These are phyloP conservation scores for Paracentrotus lividus DNA, from an alignment of 53 echinoderm and acorn worm genomes.

Conservation along the genomic window DNA sequence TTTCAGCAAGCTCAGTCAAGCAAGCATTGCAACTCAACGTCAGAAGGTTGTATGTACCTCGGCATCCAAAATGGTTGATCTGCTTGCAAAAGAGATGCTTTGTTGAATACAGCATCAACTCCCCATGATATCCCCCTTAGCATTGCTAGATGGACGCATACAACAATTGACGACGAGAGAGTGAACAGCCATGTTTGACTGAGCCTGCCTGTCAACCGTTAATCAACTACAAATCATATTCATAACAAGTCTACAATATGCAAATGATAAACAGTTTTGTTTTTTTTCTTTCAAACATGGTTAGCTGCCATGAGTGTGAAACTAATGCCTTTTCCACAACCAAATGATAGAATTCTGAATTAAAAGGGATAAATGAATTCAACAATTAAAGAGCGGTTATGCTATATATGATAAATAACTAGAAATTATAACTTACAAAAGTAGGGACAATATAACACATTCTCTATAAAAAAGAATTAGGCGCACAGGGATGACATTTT, in stretches of 20 bases:
- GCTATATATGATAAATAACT: conserved; percentile 42
- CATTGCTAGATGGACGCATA: no score
- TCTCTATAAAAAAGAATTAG: conserved; percentile 18
- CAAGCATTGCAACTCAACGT: not conserved
- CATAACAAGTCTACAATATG: conserved; percentile 54
- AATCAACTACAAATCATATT: conserved; percentile 58
- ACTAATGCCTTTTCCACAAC: conserved; percentile 62
- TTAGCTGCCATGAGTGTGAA: conserved; percentile 52
- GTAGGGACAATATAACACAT: not conserved
- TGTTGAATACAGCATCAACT: not conserved
- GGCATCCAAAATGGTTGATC: not conserved
- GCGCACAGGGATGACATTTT: conserved; percentile 12
- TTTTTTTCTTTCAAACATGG: conserved; percentile 53
- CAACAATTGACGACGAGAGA: not conserved
- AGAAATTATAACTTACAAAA: not conserved
- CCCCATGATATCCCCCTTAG: no score
- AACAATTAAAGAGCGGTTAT: conserved; percentile 35
- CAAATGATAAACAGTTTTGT: conserved; percentile 34
- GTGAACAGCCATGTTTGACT: not conserved
- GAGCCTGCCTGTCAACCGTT: conserved; percentile 16
- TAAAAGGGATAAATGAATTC: conserved; percentile 18
- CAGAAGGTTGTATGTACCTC: not conserved
- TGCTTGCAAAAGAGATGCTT: not conserved
- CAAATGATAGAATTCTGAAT: conserved; percentile 41
- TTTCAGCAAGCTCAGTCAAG: conserved; percentile 9